phyloP scores from a whole-genome alignment of 2,797 vertebrate genomes.

The Rhodeus uyekii region DNA sequence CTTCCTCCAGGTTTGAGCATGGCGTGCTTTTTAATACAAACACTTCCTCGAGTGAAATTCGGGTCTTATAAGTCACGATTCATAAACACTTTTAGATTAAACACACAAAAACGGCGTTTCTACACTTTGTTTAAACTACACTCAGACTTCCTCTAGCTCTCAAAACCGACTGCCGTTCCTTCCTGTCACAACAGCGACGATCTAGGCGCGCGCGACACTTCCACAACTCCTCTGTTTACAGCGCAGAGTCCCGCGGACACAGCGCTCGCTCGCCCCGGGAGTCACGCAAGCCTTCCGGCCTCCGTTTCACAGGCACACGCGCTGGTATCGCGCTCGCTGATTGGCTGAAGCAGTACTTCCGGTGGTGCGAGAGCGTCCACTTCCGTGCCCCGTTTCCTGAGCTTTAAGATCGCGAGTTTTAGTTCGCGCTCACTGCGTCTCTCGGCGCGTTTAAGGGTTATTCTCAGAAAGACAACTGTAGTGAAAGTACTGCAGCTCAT shows the following conservation, averaged over 20 bases:
- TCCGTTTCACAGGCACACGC: conserved; percentile 61
- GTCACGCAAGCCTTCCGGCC: conserved; percentile 70
- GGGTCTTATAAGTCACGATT: conserved; percentile 58
- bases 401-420: background rate
- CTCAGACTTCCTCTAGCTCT: too few species aligned
- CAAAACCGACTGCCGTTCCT: too few species aligned
- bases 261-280: conserved; percentile 67
- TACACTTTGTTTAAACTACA: background rate
- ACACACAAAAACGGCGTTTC: background rate
- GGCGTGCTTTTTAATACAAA: conserved; percentile 20
- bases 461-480: background rate
- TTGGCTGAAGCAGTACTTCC: conserved; percentile 59
- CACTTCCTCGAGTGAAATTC: conserved; percentile 50
- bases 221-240: too few species aligned
- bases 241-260: too few species aligned
- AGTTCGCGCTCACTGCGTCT: background rate
- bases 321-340: conserved; percentile 56
- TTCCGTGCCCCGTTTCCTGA: background rate
- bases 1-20: conserved; percentile 19
- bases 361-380: too few species aligned
- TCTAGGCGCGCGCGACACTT: too few species aligned
- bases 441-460: background rate
- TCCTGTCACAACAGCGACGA: too few species aligned
- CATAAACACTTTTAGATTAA: background rate
- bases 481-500: too few species aligned